A percentile compares a stretch with the other conserved stretches of the same genome.
These are phyloP conservation scores for Drosophila ficusphila DNA, from an alignment of 1,140 invertebrate species.

Conservation along the genomic window DNA sequence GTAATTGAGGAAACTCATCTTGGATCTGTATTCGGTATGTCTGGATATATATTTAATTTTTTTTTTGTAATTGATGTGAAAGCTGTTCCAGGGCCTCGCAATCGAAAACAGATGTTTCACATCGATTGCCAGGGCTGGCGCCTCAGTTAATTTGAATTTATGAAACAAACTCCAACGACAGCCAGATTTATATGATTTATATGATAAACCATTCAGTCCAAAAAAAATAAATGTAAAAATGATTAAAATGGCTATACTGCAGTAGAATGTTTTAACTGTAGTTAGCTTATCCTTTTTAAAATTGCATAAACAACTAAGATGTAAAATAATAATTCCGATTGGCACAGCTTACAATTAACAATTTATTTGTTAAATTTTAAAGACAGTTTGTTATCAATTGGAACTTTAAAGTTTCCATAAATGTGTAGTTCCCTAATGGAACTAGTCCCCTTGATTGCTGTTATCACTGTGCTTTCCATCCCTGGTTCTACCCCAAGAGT, in stretches of 20 bases:
- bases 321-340: too few species aligned
- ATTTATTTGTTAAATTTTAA: too few species aligned
- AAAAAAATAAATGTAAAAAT: too few species aligned
- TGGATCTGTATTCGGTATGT: conserved; percentile 22
- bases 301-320: too few species aligned
- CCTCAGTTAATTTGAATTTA: neutral
- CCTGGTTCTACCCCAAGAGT: conserved; percentile 15
- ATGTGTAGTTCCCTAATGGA: neutral
- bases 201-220: too few species aligned
- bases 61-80: conserved; percentile 48
- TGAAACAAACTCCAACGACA: too few species aligned
- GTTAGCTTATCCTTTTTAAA: too few species aligned
- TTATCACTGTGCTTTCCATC: conserved; percentile 12
- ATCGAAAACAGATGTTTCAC: conserved; percentile 26
- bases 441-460: conserved; percentile 4
- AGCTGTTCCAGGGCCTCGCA: conserved; percentile 37
- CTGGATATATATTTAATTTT: conserved; percentile 50
- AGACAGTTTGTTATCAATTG: neutral
- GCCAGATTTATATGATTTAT: too few species aligned
- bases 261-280: too few species aligned
- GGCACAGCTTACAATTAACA: too few species aligned
- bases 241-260: too few species aligned
- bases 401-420: neutral
- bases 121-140: conserved; percentile 12
- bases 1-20: conserved; percentile 84